phyloP scores from a whole-genome alignment of 2,113 vertebrate species.

The Anser cygnoides region DNA sequence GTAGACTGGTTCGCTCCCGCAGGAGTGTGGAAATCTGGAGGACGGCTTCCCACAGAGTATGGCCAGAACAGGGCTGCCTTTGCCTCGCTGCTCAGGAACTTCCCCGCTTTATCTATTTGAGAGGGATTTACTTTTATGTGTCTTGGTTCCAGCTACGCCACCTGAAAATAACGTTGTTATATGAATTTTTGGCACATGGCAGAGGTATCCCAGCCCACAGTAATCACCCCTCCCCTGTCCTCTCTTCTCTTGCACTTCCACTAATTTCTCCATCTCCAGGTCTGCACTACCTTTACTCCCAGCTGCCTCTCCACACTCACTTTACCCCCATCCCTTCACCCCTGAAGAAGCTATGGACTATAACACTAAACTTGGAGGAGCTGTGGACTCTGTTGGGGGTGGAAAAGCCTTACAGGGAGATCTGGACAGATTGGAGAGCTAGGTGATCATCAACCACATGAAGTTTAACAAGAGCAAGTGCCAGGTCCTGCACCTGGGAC shows the following conservation, averaged over 20 bases:
- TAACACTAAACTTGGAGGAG: too few species aligned
- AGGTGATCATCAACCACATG: too few species aligned
- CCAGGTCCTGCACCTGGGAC: too few species aligned
- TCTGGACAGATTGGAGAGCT: too few species aligned
- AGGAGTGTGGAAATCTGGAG: rapidly evolving
- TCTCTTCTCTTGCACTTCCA: not conserved
- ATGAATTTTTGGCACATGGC: rapidly evolving
- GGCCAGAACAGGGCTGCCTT: not conserved
- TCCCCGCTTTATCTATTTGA: rapidly evolving
- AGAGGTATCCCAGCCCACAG: not conserved
- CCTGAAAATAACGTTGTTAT: not conserved
- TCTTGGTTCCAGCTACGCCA: not conserved
- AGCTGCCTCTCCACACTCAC: not conserved
- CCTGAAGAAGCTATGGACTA: not conserved
- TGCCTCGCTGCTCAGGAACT: rapidly evolving
- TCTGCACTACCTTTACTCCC: not conserved
- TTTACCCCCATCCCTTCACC: not conserved
- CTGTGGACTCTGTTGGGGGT: too few species aligned
- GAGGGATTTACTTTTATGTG: not conserved
- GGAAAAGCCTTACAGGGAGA: too few species aligned
- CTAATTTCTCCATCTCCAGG: too few species aligned
- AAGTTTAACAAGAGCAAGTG: too few species aligned
- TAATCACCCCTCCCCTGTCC: not conserved
- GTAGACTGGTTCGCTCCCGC: rapidly evolving
- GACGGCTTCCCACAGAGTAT: rapidly evolving